Base-by-base conservation (phyloP, 2,113 vertebrate species). In the Neotoma lepida region DNA sequence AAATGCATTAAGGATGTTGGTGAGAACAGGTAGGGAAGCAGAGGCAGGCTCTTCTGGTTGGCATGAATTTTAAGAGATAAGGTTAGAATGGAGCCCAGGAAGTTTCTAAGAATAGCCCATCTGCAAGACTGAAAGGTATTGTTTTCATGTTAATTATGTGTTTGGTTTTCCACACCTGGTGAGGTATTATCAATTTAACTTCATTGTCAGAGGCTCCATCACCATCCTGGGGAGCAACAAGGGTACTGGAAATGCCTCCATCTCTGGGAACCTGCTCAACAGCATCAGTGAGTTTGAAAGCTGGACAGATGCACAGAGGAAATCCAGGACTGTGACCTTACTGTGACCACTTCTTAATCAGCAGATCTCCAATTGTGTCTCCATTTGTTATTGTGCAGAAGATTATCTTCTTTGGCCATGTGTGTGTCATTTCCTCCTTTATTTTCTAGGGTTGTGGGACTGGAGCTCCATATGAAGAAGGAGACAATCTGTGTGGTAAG, bases 401-500 rank as follows among this genome's bases (percentile, higher is more conserved):
- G 58, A 44, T 41, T 26, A 35, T 44, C 26, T 17, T 61, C 22
- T 85, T 39, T 33, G 39, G 6, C 30, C 51, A 22, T 17, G 51
- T 15, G 6, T 41, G 4, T 66, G 9, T 77, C 6, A 26, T 61
- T 70, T n/a, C 1, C 46, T 6, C 13, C 68, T 73, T 74, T 35
- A 2, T 94, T 63, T 89, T 58, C 14, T 71, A 97, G 94, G 61
- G 39, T 15, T 8, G 0, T 64, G 46, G 58, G 44, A 82, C 14
- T 8, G 61, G 68, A 92, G 63, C 44, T 2, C 0, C 58, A 9
- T 13, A 14, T 26, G 91, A 74, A 51, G 54, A 35, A 39, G 30
- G 5, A 14, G 46, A 64, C 7, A 3, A 1, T 12, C 51, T 18
- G 17, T 51, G 18, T 26, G 94, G 95, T 97, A 94, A 94, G 95